Evolutionary conservation across 2,113 vertebrate genomes (phyloP), one percentile per base, ranked within the genome.

Genomic region (Anguilla rostrata): DNA sequence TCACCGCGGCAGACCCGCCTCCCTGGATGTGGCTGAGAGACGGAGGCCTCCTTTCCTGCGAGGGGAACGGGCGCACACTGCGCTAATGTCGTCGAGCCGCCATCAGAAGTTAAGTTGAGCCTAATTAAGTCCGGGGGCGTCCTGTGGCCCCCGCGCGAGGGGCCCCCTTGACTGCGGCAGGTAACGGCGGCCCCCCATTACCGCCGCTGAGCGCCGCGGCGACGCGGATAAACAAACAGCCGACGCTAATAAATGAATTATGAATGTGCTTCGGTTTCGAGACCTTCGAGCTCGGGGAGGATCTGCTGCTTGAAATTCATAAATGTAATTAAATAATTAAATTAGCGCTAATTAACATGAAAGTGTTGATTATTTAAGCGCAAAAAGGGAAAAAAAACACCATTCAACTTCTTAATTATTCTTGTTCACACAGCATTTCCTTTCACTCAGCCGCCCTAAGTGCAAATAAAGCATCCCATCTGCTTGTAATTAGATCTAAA

Each of bases 361-460:
- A 97, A 95, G 96, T 95, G 95, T 94, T 93, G 96, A 96, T 97
- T 97, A 97, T 96, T 97, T 97, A 97, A 97, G 95, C 94, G 85
- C 95, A 96, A 95, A 87, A 88, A 88, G 81, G 80, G 29, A 83
- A 87, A 96, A 97, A 98, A 94, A 94, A 97, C 98, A 98, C 97
- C 97, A 98, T 98, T 99, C 98, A 98, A 98, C 97, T 98, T 99
- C 97, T 98, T 99, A 99, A 99, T 99, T 99, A 99, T 99, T 98
- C 96, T 97, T 97, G 96, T 96, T 97, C 97, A 97, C 98, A 98
- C 97, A 97, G 97, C 97, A 97, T 96, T 97, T 96, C 96, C 97
- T 98, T 97, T 97, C 95, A 96, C 97, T 97, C 95, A 97, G 97
- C 96, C 96, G 97, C 98, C 98, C 97, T 97, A 97, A 97, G 98